Evolutionary conservation across 2,113 vertebrate genomes (phyloP).

Genomic region (Carlito syrichta): DNA sequence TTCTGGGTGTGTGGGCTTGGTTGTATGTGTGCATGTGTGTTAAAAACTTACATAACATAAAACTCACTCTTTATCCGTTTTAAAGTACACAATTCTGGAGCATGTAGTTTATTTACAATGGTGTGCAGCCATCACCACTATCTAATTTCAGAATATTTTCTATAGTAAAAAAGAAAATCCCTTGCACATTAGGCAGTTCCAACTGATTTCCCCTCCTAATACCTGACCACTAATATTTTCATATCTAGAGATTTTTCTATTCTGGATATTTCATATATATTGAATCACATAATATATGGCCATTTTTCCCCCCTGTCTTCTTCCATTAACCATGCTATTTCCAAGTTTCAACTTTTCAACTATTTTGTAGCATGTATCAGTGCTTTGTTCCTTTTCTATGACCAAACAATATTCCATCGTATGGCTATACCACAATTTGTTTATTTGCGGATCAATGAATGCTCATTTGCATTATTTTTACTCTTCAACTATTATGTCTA

Average conservation of each 20-base stretch:
- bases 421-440: neutral
- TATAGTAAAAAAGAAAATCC: neutral
- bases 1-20: neutral
- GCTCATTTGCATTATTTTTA: neutral
- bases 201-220: rapidly evolving
- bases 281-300: neutral
- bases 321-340: neutral
- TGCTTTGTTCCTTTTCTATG: neutral
- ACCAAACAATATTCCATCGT: neutral
- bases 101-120: neutral
- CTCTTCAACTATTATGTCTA: neutral
- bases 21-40: too few species aligned
- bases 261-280: neutral
- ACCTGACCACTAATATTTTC: neutral
- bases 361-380: neutral
- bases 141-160: neutral
- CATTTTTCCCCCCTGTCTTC: neutral
- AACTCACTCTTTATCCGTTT: neutral
- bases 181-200: neutral
- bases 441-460: neutral
- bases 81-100: neutral
- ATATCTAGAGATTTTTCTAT: neutral
- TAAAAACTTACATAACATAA: neutral
- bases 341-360: neutral
- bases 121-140: neutral